Percentiles rank a stretch among this genome's conserved stretches.
Conservation (phyloP, 1,140 invertebrate genomes). For the Drosophila subpulchrella region DNA sequence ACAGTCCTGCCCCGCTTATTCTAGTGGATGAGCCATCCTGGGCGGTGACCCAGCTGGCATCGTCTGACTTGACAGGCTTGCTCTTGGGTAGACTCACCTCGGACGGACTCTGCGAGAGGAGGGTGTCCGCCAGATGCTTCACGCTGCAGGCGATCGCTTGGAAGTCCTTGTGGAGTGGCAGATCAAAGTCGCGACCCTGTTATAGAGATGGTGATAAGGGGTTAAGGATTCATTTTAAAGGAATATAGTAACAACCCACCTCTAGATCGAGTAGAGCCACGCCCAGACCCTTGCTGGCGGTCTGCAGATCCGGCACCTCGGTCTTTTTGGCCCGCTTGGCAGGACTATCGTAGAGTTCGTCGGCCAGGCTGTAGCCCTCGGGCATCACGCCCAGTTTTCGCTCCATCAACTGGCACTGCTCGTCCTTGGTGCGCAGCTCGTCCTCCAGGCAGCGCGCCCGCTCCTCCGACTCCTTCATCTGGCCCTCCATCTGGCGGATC, state of each 20-base stretch:
- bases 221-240: neutral
- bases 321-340: slow-evolving; percentile 67
- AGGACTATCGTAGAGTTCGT: slow-evolving; percentile 75
- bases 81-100: slow-evolving; percentile 64
- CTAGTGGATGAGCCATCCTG: neutral
- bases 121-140: slow-evolving; percentile 77
- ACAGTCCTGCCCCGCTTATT: neutral
- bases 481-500: slow-evolving; percentile 57
- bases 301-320: slow-evolving; percentile 54
- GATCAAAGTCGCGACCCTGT: slow-evolving; percentile 61
- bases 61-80: neutral
- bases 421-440: slow-evolving; percentile 77
- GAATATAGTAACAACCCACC: slow-evolving; percentile 38
- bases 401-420: slow-evolving; percentile 61
- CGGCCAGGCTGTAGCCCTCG: slow-evolving; percentile 71
- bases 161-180: slow-evolving; percentile 74
- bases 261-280: slow-evolving; percentile 63
- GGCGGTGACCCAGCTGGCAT: neutral
- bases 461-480: slow-evolving; percentile 55
- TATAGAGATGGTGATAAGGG: neutral
- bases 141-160: slow-evolving; percentile 74
- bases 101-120: slow-evolving; percentile 60
- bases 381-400: slow-evolving; percentile 59
- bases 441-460: slow-evolving; percentile 68
- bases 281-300: slow-evolving; percentile 66